Base-by-base conservation (phyloP, 2,113 vertebrate species). In the Uropsilus gracilis region DNA sequence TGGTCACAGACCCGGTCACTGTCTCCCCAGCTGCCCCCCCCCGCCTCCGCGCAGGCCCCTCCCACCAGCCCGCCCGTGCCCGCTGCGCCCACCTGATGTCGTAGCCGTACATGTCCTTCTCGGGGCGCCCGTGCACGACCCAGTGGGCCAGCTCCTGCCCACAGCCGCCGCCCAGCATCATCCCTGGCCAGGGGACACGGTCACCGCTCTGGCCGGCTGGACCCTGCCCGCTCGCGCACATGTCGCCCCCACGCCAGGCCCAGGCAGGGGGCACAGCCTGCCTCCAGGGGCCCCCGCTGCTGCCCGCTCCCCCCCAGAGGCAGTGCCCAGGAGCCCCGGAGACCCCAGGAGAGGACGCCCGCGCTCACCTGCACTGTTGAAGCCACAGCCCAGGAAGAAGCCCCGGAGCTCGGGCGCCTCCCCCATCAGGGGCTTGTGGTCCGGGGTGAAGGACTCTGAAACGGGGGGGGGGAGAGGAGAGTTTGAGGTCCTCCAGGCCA, bases 121-220 rank as follows among this genome's bases (percentile, higher is more conserved):
- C 99, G 0, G 99, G 99, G 3, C 99, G 98, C 9, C 99, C 99
- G 0, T 99, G 98, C 89, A 99, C 96, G 72, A 99, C 98, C 99
- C 99, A 99, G 97, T 99, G 99, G 64, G 99, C 99, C 95, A 99
- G 98, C 89, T 99, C 99, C 97, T 97, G 98, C 30, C 99, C 99
- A 0, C 99, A 99, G 94, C 99, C 99, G 0, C 99, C 99, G 20
- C 99, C 99, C 80, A 99, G 97, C 99, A 99, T 99, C 99, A 99
- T 99, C 44, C 99, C 99, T 99, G 10, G 18, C 30, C 0, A 0
- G 78, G n/a, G 1, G 4, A 17, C 50, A 17, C 50, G 18, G 50
- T 0, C 0, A 0, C 16, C 24, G 2, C 48, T 30, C 64, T 48
- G 50, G 63, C 30, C 30, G 30, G 12, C 64, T 12, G 32, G 63